These are phyloP conservation scores for Heterohyrax brucei DNA, from an alignment of 2,797 vertebrate genomes.

Conservation along the genomic window DNA sequence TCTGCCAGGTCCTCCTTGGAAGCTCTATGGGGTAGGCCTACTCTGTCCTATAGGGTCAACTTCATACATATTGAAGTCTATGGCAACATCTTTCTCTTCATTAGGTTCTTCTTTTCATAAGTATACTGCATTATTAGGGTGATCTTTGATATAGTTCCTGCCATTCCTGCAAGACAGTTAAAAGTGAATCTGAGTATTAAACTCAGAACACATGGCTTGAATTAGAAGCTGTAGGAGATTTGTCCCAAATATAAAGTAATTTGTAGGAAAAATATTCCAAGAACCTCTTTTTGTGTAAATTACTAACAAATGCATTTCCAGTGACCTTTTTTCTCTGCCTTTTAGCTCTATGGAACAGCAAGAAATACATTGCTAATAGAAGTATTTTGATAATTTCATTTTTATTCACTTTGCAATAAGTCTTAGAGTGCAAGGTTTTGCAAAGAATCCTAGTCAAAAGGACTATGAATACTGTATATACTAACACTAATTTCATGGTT, in stretches of 20 bases:
- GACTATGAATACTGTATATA: constrained; percentile 36
- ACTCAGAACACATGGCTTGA: constrained; percentile 70
- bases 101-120: constrained; percentile 44
- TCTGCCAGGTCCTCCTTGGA: background rate
- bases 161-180: constrained; percentile 34
- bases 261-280: constrained; percentile 79
- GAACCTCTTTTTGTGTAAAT: constrained; percentile 66
- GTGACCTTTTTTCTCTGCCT: constrained; percentile 52
- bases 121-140: constrained; percentile 37
- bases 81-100: constrained; percentile 18
- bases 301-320: constrained; percentile 73
- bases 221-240: constrained; percentile 64
- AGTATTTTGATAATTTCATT: constrained; percentile 81
- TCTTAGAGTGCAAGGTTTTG: constrained; percentile 63
- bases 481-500: constrained; percentile 64
- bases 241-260: constrained; percentile 54
- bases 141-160: constrained; percentile 39
- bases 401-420: constrained; percentile 73
- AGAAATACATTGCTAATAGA: constrained; percentile 68
- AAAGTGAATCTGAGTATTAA: constrained; percentile 53
- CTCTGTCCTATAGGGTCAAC: background rate
- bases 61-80: constrained; percentile 7
- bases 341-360: constrained; percentile 68
- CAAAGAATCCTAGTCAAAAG: constrained; percentile 51
- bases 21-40: background rate